Evolutionary conservation across 2,888 invertebrate species (phyloP).

Genomic region (Drosophila helvetica): DNA sequence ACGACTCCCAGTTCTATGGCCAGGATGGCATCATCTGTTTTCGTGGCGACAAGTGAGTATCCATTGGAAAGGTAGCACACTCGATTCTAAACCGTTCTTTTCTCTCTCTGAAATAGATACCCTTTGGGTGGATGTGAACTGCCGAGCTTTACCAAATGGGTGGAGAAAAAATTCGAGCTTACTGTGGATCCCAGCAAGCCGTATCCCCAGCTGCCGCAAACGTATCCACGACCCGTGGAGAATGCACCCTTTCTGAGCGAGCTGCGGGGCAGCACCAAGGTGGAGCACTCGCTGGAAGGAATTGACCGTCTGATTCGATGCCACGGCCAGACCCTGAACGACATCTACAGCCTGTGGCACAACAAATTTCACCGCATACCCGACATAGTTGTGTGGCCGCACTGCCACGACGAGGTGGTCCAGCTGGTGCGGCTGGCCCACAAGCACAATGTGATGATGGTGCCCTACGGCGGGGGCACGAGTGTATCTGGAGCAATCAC

Average conservation of each 20-base stretch:
- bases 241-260: conserved; percentile 86
- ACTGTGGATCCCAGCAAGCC: conserved; percentile 84
- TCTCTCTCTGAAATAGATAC: conserved; percentile 87
- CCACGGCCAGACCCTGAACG: conserved; percentile 96
- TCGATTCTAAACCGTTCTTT: background rate
- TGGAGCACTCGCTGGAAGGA: conserved; percentile 89
- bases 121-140: conserved; percentile 88
- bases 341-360: conserved; percentile 91
- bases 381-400: conserved; percentile 97
- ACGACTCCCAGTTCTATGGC: conserved; percentile 93
- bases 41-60: conserved; percentile 91
- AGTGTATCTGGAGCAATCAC: conserved; percentile 95
- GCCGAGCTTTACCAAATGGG: conserved; percentile 93
- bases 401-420: conserved; percentile 92
- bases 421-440: conserved; percentile 91
- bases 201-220: conserved; percentile 86
- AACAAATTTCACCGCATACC: conserved; percentile 93
- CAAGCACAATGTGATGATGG: conserved; percentile 90
- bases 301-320: conserved; percentile 94
- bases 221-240: conserved; percentile 88
- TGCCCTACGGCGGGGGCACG: conserved; percentile 98
- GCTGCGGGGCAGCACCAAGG: conserved; percentile 84
- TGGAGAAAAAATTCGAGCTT: conserved; percentile 89
- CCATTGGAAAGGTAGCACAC: background rate
- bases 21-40: conserved; percentile 88